These are phyloP conservation scores for Phalanger gymnotis DNA, from an alignment of 2,797 vertebrate genomes.

Conservation along the genomic window DNA sequence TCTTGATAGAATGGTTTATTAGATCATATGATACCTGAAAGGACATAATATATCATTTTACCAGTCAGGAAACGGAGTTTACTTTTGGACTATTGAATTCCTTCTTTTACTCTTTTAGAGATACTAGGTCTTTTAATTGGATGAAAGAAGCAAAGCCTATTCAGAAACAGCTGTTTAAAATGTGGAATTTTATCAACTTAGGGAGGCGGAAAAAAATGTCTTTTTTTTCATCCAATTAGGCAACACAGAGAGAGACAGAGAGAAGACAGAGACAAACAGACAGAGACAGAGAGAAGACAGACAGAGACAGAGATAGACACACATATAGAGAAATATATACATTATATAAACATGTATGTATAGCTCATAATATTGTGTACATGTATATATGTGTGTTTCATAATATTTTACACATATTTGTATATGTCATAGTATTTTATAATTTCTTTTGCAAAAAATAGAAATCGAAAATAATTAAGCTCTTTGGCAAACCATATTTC, in stretches of 20 bases:
- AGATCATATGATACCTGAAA: not conserved
- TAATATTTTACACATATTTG: not conserved
- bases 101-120: not conserved
- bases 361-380: not conserved
- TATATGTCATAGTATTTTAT: not conserved
- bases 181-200: constrained; percentile 32
- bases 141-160: not conserved
- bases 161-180: constrained; percentile 9
- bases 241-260: too few relatives aligned
- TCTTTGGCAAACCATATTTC: not conserved
- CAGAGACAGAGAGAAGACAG: too few relatives aligned
- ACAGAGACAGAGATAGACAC: too few relatives aligned
- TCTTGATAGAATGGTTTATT: not conserved
- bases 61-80: not conserved
- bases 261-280: too few relatives aligned
- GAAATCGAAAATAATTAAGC: not conserved
- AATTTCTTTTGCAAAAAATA: constrained; percentile 4
- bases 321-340: not conserved
- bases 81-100: not conserved
- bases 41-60: not conserved
- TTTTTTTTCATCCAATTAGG: not conserved
- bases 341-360: not conserved
- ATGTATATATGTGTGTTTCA: not conserved
- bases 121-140: constrained; percentile 9
- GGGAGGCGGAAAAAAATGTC: not conserved